Base-by-base conservation (phyloP, 2,888 invertebrate genomes). In the Corbicula japonica region DNA sequence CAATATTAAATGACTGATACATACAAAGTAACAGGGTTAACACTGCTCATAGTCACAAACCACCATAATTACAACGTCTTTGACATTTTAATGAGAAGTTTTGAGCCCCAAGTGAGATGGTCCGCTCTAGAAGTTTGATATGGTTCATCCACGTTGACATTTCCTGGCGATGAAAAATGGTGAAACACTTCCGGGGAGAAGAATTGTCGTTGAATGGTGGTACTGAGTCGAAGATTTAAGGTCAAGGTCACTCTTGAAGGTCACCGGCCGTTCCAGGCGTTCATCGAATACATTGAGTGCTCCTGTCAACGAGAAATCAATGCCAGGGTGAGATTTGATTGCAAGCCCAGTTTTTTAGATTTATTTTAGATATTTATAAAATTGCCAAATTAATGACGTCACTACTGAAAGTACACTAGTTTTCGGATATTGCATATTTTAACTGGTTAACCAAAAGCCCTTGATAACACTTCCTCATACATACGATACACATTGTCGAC, bases 231-330 rank as follows among this genome's bases (percentile, higher is more conserved):
- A 66, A 77, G 52, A 62, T 71, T 66, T 69, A 58, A 65, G 76
- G 68, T 83, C 78, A 81, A 77, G 73, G 73, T 74, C 74, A 74
- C 73, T 54, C 61, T 65, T 50, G 70, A 62, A 72, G 76, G 79
- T 83, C 83, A 83, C 83, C 83, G 83, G 65, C 83, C 83, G 76
- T 83, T 83, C 83, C 83, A 83, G 21, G 80, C 74, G 41, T 72
- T 72, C 83, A 83, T 80, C 73, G 80, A 76, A 78, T 80, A 83
- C 83, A 83, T 80, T 60, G 80, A 72, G 78, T 72, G 80, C 54
- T 80, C 83, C 83, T 83, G 83, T 78, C 83, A 83, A 83, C 83
- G 83, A 83, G 83, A 83, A 83, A 83, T 80, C 83, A 83, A 80
- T 54, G 48, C 69, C 63, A 79, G 83, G 83, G 83, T 83, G 83